A percentile compares a stretch with the other conserved stretches of the same genome.
Conservation (phyloP, 2,888 invertebrate genomes). For the Clanis bilineata region DNA sequence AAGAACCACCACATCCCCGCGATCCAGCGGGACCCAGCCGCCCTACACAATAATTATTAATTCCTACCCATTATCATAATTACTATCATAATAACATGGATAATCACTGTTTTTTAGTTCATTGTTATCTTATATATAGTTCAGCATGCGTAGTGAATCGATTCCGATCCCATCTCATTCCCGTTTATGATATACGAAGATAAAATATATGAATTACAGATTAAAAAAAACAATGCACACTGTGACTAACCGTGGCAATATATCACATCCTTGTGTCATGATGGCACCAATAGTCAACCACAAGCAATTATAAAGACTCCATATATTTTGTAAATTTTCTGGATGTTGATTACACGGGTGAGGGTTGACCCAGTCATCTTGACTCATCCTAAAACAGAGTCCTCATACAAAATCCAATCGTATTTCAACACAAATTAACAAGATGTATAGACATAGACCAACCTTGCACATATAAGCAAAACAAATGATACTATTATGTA, state of each 20-base stretch:
- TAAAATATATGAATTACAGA: neutral
- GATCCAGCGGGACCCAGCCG: constrained; percentile 93
- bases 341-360: constrained; percentile 93
- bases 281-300: constrained; percentile 97
- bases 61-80: neutral
- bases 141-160: too few relatives aligned
- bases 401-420: neutral
- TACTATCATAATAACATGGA: neutral
- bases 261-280: constrained; percentile 96
- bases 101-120: too few relatives aligned
- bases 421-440: neutral
- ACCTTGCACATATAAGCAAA: constrained; percentile 91
- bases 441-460: constrained; percentile 30
- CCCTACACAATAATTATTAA: constrained; percentile 74
- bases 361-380: constrained; percentile 96
- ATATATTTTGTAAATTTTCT: constrained; percentile 93
- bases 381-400: constrained; percentile 85
- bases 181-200: too few relatives aligned
- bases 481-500: constrained; percentile 92
- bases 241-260: constrained; percentile 89
- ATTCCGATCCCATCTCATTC: too few relatives aligned
- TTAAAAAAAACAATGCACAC: neutral
- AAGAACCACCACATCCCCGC: constrained; percentile 97
- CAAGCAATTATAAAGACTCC: constrained; percentile 92
- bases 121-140: too few relatives aligned